Percentiles rank a stretch among this genome's conserved stretches.
phyloP scores from a whole-genome alignment of 2,113 vertebrate species.

The Xenopus laevis region DNA sequence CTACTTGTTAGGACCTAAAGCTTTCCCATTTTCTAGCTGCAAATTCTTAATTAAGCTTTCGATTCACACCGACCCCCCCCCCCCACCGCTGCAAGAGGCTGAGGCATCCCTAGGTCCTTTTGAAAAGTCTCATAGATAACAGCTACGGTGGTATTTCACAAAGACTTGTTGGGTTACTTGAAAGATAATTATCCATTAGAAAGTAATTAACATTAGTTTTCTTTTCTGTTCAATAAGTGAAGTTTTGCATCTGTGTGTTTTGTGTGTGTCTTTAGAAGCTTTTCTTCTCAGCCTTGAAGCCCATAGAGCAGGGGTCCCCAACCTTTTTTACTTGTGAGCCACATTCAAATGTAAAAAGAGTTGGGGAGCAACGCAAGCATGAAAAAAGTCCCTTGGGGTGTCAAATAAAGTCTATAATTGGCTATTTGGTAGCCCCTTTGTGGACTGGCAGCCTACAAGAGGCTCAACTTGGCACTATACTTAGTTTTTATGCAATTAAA shows the following conservation, averaged over 20 bases:
- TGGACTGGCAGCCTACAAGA: no score
- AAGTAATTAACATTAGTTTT: conserved; percentile 17
- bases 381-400: no score
- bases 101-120: neutral
- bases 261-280: no score
- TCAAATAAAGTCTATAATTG: no score
- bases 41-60: conserved; percentile 25
- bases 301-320: no score
- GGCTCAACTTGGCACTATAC: no score
- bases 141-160: conserved; percentile 1
- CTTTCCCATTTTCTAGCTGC: conserved; percentile 21
- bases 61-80: neutral
- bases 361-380: no score
- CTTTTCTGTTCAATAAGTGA: neutral
- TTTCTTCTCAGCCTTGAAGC: neutral
- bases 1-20: conserved; percentile 29
- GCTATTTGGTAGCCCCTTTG: no score
- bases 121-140: neutral
- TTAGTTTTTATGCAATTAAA: no score
- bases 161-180: conserved; percentile 9
- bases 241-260: conserved; percentile 7
- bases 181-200: conserved; percentile 23
- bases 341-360: no score
- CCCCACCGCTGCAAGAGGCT: neutral
- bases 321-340: no score